Percentiles rank a stretch among this genome's conserved stretches.
Evolutionary conservation across 2,113 vertebrate genomes (phyloP).

Genomic region (Zosterops hypoxanthus): DNA sequence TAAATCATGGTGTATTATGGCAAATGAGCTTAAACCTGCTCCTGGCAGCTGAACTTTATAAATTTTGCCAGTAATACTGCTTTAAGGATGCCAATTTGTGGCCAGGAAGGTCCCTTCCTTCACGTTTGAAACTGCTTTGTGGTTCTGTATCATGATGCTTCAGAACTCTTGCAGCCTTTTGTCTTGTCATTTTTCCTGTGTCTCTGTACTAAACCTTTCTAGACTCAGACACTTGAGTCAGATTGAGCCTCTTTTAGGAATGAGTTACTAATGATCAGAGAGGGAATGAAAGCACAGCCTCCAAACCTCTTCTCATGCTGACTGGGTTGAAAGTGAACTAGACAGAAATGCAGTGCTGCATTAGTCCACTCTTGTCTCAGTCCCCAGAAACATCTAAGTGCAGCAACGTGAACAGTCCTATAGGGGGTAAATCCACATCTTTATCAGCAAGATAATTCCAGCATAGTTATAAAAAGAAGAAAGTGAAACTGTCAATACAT

Average conservation of each 20-base stretch:
- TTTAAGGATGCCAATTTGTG: background rate
- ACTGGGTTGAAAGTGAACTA: background rate
- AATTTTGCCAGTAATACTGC: background rate
- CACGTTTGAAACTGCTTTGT: background rate
- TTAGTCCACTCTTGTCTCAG: background rate
- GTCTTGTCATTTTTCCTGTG: background rate
- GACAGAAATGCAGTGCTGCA: background rate
- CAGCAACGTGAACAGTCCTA: background rate
- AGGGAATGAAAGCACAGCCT: background rate
- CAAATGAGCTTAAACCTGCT: background rate
- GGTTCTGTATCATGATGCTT: background rate
- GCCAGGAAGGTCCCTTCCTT: background rate
- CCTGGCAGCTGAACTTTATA: rapidly evolving
- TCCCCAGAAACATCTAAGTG: background rate
- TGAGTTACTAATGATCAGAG: background rate
- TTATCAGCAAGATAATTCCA: background rate
- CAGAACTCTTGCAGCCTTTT: background rate
- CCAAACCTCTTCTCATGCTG: background rate
- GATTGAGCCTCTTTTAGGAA: background rate
- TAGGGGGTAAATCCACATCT: background rate
- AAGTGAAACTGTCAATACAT: background rate
- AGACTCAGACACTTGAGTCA: background rate
- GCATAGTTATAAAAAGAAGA: background rate
- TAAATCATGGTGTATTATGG: background rate
- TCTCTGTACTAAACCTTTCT: background rate